A percentile compares a stretch with the other conserved stretches of the same genome.
These are phyloP conservation scores for Epinotia brunnichana DNA, from an alignment of 2,888 invertebrate species.

Conservation along the genomic window DNA sequence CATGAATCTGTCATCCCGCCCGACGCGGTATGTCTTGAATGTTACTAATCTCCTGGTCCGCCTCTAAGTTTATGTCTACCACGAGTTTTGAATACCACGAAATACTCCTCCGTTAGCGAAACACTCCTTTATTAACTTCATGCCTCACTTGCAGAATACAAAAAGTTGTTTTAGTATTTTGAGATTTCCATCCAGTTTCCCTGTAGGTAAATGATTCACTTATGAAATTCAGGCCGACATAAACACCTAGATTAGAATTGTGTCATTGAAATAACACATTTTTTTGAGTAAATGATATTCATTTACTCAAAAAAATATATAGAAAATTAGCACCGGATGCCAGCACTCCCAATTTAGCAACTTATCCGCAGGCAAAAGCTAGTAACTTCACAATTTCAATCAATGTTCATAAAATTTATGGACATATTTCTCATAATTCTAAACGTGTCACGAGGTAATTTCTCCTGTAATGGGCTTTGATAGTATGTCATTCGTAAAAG, in stretches of 20 bases:
- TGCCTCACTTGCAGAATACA: not conserved
- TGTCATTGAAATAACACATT: too few relatives aligned
- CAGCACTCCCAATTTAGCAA: not conserved
- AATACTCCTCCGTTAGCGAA: not conserved
- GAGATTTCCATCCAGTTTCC: not conserved
- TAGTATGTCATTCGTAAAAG: not conserved
- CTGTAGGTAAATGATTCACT: not conserved
- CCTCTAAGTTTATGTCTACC: conserved; percentile 10
- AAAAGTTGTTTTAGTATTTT: not conserved
- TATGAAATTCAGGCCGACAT: not conserved
- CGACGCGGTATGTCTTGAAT: conserved; percentile 23
- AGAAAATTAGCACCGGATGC: not conserved
- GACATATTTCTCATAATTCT: not conserved
- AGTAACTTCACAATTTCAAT: not conserved
- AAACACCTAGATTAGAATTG: not conserved
- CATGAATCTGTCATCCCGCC: conserved; percentile 36
- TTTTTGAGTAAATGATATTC: not conserved
- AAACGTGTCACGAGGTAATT: not conserved
- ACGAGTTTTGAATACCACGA: not conserved
- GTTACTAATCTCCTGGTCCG: conserved; percentile 18
- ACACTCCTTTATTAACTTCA: not conserved
- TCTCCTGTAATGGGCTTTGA: conserved; percentile 1
- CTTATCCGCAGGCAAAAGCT: not conserved
- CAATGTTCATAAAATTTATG: not conserved
- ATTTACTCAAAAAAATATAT: too few relatives aligned